A percentile compares a stretch with the other conserved stretches of the same genome.
Evolutionary conservation across 2,797 vertebrate species (phyloP).

Genomic region (Remorina albescens): DNA sequence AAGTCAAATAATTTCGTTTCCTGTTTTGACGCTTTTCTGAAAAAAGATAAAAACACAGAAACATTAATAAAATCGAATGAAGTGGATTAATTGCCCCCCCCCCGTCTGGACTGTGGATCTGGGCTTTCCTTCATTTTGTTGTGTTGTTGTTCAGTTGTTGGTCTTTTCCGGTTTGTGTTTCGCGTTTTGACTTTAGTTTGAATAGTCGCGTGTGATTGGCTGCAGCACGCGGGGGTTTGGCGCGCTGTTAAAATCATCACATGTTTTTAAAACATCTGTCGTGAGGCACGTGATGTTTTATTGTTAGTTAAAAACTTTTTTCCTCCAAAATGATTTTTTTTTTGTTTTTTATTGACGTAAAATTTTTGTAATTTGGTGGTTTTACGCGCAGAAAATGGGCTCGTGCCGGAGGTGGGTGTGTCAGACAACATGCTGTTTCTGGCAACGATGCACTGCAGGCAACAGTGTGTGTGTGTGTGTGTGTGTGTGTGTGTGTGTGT

Average conservation of each 20-base stretch:
- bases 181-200: neutral
- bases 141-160: too few species aligned
- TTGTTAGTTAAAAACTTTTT: too few species aligned
- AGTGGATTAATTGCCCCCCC: slow-evolving; percentile 9
- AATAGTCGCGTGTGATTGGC: slow-evolving; percentile 20
- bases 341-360: too few species aligned
- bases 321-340: neutral
- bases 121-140: neutral
- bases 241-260: slow-evolving; percentile 8
- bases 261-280: too few species aligned
- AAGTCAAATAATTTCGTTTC: too few species aligned
- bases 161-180: neutral
- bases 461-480: slow-evolving; percentile 34
- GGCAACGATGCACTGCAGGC: slow-evolving; percentile 50
- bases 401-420: slow-evolving; percentile 59
- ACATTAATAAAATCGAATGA: slow-evolving; percentile 26
- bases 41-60: too few species aligned
- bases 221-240: neutral
- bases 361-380: neutral
- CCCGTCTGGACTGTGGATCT: neutral
- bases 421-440: slow-evolving; percentile 53
- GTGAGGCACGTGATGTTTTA: too few species aligned
- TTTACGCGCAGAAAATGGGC: slow-evolving; percentile 40
- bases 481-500: slow-evolving; percentile 37
- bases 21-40: too few species aligned